phyloP scores from a whole-genome alignment of 2,113 vertebrate genomes.

The Candoia aspera region DNA sequence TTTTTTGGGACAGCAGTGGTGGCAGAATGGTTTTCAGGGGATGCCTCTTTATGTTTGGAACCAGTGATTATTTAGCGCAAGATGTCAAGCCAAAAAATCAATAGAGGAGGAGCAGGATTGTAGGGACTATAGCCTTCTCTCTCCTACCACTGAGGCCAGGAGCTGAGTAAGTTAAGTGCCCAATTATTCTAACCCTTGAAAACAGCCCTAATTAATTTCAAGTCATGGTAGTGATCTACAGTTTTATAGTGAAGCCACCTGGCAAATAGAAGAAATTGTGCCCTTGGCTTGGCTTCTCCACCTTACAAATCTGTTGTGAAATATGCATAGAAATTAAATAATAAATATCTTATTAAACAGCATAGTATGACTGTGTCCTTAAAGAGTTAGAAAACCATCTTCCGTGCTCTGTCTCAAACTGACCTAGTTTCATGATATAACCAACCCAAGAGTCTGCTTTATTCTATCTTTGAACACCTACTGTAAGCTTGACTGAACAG shows the following conservation, averaged over 20 bases:
- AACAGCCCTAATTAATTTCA: neutral
- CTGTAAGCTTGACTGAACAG: constrained; percentile 8
- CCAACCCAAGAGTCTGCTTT: neutral
- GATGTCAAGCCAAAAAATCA: neutral
- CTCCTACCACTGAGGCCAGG: neutral
- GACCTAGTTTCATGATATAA: neutral
- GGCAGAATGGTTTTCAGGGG: neutral
- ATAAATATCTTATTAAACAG: neutral
- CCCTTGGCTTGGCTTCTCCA: neutral
- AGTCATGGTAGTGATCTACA: neutral
- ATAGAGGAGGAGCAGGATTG: neutral
- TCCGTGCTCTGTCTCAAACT: neutral
- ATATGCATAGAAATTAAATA: neutral
- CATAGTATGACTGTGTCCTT: too few relatives aligned
- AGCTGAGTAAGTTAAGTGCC: neutral
- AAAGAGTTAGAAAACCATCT: neutral
- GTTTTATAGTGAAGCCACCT: neutral
- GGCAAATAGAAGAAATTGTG: neutral
- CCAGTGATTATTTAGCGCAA: neutral
- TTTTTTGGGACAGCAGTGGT: neutral
- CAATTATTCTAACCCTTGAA: neutral
- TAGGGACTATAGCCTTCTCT: neutral
- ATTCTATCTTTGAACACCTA: neutral
- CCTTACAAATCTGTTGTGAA: neutral
- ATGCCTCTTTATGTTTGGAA: neutral